A percentile compares a stretch with the other conserved stretches of the same genome.
phyloP scores from a whole-genome alignment of 2,888 invertebrate species.

The Carterocephalus palaemon region DNA sequence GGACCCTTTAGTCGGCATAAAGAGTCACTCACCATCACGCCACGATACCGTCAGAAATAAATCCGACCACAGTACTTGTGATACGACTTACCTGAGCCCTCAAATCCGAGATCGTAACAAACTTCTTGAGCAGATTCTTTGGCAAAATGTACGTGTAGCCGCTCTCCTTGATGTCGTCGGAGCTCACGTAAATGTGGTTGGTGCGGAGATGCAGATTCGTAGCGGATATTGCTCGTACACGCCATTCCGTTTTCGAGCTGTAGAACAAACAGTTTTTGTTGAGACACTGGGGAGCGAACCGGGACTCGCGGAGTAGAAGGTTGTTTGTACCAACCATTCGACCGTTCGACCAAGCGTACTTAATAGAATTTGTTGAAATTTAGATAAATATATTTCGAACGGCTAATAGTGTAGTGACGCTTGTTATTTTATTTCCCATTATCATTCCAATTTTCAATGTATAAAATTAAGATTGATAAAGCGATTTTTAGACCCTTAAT shows the following conservation, averaged over 20 bases:
- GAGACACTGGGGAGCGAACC: no score
- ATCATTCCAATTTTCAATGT: no score
- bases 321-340: neutral
- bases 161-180: conserved; percentile 99
- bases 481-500: no score
- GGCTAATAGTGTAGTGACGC: no score
- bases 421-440: no score
- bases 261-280: conserved; percentile 4
- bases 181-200: conserved; percentile 99
- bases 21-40: no score
- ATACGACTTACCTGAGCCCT: conserved; percentile 87
- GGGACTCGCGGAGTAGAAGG: neutral
- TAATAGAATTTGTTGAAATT: no score
- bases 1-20: no score
- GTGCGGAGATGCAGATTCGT: conserved; percentile 98
- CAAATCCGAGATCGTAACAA: conserved; percentile 98
- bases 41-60: no score
- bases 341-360: no score
- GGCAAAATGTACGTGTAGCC: conserved; percentile 97
- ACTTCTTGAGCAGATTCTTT: conserved; percentile 99
- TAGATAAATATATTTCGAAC: no score
- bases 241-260: conserved; percentile 99
- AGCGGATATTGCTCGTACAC: conserved; percentile 98
- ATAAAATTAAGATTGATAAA: no score
- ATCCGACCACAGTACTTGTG: neutral